A percentile compares a stretch with the other conserved stretches of the same genome.
Conservation (phyloP, 2,113 vertebrate species). For the Bos indicus region DNA sequence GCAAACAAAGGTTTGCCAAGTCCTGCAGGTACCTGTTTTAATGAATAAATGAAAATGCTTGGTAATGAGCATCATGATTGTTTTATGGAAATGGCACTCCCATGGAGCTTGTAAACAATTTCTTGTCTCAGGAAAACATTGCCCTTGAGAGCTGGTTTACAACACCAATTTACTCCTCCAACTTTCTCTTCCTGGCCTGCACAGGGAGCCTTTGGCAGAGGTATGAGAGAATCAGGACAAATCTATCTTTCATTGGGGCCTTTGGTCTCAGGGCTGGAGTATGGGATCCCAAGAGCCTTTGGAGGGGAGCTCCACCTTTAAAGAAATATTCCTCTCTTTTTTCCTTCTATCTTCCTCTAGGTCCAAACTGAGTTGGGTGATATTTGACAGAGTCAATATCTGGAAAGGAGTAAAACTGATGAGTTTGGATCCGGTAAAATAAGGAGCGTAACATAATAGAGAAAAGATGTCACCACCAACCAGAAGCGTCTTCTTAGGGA, state of each 20-base stretch:
- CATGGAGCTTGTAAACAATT: conserved; percentile 65
- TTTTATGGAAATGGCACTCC: conserved; percentile 68
- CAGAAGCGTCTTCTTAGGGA: not conserved
- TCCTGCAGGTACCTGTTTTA: conserved; percentile 62
- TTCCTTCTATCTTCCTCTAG: not conserved
- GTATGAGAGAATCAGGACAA: not conserved
- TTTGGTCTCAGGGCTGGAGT: not conserved
- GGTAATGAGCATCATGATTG: conserved; percentile 60
- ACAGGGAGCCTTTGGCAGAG: not conserved
- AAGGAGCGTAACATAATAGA: not conserved
- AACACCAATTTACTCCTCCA: conserved; percentile 47
- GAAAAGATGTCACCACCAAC: not conserved
- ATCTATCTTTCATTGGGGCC: not conserved
- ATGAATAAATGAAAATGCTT: conserved; percentile 57
- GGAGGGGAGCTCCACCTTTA: not conserved
- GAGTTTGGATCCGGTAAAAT: not conserved
- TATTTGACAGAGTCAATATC: not conserved
- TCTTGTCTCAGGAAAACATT: conserved; percentile 66
- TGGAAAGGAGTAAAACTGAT: not conserved
- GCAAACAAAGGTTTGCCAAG: conserved; percentile 27
- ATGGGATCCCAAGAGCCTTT: not conserved
- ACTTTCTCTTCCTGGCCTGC: conserved; percentile 26
- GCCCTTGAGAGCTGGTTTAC: conserved; percentile 66
- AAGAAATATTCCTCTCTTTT: not conserved
- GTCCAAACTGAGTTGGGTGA: not conserved